Percentiles rank a stretch among this genome's conserved stretches.
These are phyloP conservation scores for Dasysyrphus albostriatus DNA, from an alignment of 2,888 invertebrate species.

Conservation along the genomic window DNA sequence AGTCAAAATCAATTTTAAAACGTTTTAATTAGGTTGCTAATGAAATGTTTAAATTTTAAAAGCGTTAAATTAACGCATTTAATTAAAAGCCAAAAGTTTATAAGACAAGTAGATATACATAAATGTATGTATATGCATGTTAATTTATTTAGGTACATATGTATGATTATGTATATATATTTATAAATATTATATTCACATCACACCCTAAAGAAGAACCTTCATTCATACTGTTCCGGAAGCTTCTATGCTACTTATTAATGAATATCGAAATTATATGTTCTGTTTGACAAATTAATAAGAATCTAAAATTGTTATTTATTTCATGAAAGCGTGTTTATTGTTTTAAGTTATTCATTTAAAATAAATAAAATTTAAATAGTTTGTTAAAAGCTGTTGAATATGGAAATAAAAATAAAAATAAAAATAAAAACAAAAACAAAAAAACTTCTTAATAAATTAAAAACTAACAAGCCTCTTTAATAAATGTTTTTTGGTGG, in stretches of 20 bases:
- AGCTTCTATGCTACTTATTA: slow-evolving; percentile 23
- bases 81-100: background rate
- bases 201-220: slow-evolving; percentile 28
- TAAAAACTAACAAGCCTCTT: background rate
- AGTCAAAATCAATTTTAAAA: background rate
- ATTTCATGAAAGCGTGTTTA: background rate
- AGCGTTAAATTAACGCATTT: background rate
- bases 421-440: no score
- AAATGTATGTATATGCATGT: no score
- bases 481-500: background rate
- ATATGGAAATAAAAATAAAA: background rate
- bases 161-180: background rate
- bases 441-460: background rate
- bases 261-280: slow-evolving; percentile 24
- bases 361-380: background rate
- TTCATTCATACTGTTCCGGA: slow-evolving; percentile 7
- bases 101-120: background rate
- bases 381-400: background rate
- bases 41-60: background rate
- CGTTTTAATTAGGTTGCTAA: background rate
- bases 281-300: slow-evolving; percentile 29
- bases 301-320: background rate
- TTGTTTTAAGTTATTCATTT: background rate
- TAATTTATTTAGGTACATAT: background rate
- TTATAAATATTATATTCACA: background rate